phyloP scores from a whole-genome alignment of 2,113 vertebrate genomes.

The Polypterus senegalus region DNA sequence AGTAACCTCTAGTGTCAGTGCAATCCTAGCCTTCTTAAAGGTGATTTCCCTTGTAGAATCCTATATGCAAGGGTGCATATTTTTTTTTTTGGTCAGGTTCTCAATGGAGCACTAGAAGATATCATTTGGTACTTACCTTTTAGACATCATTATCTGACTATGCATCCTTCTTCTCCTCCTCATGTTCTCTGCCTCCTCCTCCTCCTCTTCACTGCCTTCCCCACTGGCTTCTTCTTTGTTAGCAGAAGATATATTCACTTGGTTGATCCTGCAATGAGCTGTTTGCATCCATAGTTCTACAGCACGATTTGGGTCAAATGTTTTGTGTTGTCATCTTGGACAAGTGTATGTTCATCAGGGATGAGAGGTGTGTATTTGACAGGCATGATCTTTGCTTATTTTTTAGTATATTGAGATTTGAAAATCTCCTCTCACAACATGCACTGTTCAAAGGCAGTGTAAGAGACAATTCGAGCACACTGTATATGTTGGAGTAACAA shows the following conservation, averaged over 20 bases:
- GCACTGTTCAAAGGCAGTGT: constrained; percentile 11
- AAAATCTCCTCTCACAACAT: constrained; percentile 17
- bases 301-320: constrained; percentile 15
- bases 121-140: no score
- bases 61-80: no score
- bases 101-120: no score
- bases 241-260: constrained; percentile 4
- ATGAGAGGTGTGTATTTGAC: constrained; percentile 9
- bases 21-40: no score
- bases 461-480: constrained; percentile 5
- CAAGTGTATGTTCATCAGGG: constrained; percentile 18
- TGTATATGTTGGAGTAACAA: constrained; percentile 10
- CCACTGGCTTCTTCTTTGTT: neutral
- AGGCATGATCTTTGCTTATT: constrained; percentile 16
- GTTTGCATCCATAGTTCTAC: constrained; percentile 12
- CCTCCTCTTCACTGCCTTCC: neutral
- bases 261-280: constrained; percentile 10
- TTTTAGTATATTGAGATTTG: constrained; percentile 16
- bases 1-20: no score
- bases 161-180: neutral
- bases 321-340: constrained; percentile 17
- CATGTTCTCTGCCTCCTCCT: neutral
- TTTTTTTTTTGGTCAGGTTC: no score
- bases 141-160: no score
- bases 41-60: no score